Base-by-base conservation (phyloP, 2,113 vertebrate genomes). In the Arothron firmamentum region DNA sequence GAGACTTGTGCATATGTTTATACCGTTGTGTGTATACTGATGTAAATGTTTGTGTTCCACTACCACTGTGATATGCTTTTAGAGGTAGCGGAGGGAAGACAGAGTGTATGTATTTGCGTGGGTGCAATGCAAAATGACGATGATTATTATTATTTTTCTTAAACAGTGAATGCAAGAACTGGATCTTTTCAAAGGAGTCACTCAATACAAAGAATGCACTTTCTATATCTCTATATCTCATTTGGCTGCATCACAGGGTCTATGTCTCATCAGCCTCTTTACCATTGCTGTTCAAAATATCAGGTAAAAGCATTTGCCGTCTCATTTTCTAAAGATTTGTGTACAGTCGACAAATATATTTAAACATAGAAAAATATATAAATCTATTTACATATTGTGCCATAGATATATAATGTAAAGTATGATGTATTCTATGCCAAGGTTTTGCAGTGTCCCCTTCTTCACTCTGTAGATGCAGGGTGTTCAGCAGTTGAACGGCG, bases 321-420 rank as follows among this genome's bases (percentile, higher is more conserved):
- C 75, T 86, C 82, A 85, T 87, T 88, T 87, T 84, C 81, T 85
- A 88, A 85, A 85, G 77, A 87, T 87, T 89, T 84, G 80, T 90
- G 85, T 89, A 89, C 86, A 88, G 88, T 83, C 79, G 77, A 84
- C 87, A 84, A 84, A 83, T 87, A 87, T 84, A 87, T 89, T 88
- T 88, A 89, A 86, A 84, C 82, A 89, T 85, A 87, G 82, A 75
- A 85, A 81, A 88, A 80, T 87, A 87, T 88, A 87, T 89, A 86
- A 88, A 87, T 86, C 85, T 88, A 89, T 87, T 88, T 90, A 88
- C 76, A 82, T 90, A 88, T 88, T 88, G 87, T 90, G 87, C 86
- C 83, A 90, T 88, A 87, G 83, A 85, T 88, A 12, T 38, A 88
- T 88, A 78, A 83, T 90, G 85, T 90, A 87, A 90, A 87, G 79